These are phyloP conservation scores for Dryas iulia DNA, from an alignment of 1,140 invertebrate genomes.

Conservation along the genomic window DNA sequence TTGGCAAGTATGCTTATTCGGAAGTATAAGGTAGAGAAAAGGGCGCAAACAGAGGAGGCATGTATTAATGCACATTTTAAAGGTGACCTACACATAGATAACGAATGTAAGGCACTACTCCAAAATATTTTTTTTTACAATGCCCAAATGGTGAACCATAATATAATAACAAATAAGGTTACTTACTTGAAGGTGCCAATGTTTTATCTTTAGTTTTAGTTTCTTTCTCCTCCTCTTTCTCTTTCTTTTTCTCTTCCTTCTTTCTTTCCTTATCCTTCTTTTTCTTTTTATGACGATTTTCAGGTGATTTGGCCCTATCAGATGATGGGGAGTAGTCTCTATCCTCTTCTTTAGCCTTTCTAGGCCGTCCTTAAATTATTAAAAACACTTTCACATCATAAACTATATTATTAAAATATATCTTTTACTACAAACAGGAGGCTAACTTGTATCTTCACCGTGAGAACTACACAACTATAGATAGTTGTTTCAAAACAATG, in stretches of 20 bases:
- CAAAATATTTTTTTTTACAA: neutral
- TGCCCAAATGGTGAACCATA: neutral
- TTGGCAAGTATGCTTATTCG: no score
- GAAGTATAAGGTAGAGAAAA: no score
- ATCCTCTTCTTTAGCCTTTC: constrained; percentile 48
- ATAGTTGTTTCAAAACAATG: no score
- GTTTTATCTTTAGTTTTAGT: constrained; percentile 74
- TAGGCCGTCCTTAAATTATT: constrained; percentile 51
- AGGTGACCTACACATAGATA: no score
- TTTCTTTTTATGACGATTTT: constrained; percentile 69
- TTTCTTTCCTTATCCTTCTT: constrained; percentile 69
- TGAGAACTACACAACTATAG: no score
- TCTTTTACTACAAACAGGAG: no score
- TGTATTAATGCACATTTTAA: no score
- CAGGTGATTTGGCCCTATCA: constrained; percentile 56
- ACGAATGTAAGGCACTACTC: no score
- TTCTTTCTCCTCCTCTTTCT: constrained; percentile 45
- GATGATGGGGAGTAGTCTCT: constrained; percentile 57
- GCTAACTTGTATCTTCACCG: no score
- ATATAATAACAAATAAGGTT: neutral
- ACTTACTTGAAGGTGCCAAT: constrained; percentile 70
- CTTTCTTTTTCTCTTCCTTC: constrained; percentile 34
- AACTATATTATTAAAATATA: no score
- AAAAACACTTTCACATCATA: no score
- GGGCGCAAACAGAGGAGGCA: no score